Conservation (phyloP, 2,113 vertebrate species). For the Lagopus muta region DNA sequence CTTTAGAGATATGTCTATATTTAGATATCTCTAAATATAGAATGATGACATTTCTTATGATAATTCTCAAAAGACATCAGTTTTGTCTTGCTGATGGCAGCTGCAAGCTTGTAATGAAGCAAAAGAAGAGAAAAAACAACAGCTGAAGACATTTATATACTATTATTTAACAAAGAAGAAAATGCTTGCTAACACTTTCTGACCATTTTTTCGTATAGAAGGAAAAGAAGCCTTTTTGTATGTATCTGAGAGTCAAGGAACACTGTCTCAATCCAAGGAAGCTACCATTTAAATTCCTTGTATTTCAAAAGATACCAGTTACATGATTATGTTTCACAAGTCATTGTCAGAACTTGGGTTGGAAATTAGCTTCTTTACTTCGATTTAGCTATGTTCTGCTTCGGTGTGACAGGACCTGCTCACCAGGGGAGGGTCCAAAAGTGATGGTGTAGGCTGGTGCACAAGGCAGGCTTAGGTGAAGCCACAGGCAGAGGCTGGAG, state of each 20-base stretch:
- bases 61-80: neutral
- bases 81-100: neutral
- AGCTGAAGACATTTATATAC: neutral
- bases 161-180: neutral
- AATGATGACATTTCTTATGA: neutral
- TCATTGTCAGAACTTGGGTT: neutral
- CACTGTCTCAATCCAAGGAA: neutral
- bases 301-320: neutral
- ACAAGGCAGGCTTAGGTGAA: neutral
- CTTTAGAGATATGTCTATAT: neutral
- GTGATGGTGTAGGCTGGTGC: neutral
- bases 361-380: neutral
- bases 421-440: neutral
- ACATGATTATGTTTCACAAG: neutral
- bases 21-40: no score
- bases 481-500: accelerated
- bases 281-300: neutral
- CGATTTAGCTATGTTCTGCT: neutral
- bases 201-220: neutral
- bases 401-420: neutral
- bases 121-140: neutral
- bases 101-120: neutral
- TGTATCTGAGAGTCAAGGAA: neutral
- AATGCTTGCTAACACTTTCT: neutral
- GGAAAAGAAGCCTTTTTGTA: neutral